phyloP scores from a whole-genome alignment of 2,888 invertebrate genomes.

The Drosophila dives region DNA sequence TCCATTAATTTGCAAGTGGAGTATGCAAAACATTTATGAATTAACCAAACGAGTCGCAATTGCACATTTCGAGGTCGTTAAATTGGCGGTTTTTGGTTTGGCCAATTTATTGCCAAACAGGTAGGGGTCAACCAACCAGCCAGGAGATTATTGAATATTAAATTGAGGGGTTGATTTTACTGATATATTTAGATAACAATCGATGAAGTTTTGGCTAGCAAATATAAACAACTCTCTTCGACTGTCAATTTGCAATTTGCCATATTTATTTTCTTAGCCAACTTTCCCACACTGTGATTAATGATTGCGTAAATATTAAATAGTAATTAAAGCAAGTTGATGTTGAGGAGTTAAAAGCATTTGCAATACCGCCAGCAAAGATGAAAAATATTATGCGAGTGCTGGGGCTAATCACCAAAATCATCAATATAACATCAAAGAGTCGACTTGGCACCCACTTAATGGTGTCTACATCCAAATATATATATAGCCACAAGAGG shows the following conservation, averaged over 20 bases:
- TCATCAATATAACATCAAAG: constrained; percentile 77
- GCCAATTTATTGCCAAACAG: not conserved
- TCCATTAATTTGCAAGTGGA: constrained; percentile 13
- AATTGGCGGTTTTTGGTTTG: constrained; percentile 32
- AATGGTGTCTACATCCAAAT: constrained; percentile 10
- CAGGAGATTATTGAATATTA: not conserved
- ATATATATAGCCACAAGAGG: constrained; percentile 8
- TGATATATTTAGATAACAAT: not conserved
- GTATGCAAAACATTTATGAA: constrained; percentile 11
- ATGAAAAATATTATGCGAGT: not conserved
- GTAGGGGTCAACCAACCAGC: not conserved
- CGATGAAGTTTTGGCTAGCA: not conserved
- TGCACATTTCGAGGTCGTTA: constrained; percentile 30
- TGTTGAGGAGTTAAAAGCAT: constrained; percentile 27
- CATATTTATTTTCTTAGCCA: not conserved
- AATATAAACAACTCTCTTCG: no score
- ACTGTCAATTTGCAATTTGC: not conserved
- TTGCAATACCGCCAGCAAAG: constrained; percentile 29
- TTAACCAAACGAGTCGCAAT: constrained; percentile 27
- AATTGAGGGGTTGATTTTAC: not conserved
- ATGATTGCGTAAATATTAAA: constrained; percentile 51
- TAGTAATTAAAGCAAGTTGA: constrained; percentile 47
- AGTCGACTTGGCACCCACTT: constrained; percentile 12
- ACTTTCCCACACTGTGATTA: constrained; percentile 1
- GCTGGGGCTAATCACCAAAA: constrained; percentile 59